Percentiles rank a stretch among this genome's conserved stretches.
phyloP scores from a whole-genome alignment of 2,113 vertebrate species.

The Phrynocephalus versicolor region DNA sequence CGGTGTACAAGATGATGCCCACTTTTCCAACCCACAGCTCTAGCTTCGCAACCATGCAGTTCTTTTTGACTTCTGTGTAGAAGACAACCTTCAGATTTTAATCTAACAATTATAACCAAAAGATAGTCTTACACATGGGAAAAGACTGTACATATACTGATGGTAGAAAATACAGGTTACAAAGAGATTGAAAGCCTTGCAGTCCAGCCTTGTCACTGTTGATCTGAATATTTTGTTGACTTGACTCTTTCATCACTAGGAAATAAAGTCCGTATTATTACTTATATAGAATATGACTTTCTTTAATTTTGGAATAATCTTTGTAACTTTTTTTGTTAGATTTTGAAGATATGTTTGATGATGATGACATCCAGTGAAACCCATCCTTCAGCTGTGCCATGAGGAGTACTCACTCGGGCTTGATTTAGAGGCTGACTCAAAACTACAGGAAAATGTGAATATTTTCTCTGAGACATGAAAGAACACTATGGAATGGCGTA shows the following conservation, averaged over 20 bases:
- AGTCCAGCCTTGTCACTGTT: background rate
- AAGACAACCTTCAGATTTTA: too few relatives aligned
- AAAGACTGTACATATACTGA: too few relatives aligned
- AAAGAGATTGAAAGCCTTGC: too few relatives aligned
- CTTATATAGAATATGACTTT: background rate
- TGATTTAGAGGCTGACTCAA: constrained; percentile 40
- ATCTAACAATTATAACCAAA: too few relatives aligned
- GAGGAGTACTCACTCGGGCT: constrained; percentile 41
- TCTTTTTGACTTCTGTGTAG: too few relatives aligned
- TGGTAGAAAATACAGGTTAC: too few relatives aligned
- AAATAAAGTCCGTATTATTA: background rate
- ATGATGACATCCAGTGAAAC: constrained; percentile 87
- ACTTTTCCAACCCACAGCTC: too few relatives aligned
- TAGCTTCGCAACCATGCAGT: too few relatives aligned
- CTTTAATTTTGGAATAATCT: constrained; percentile 15
- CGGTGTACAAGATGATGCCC: too few relatives aligned
- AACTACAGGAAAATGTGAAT: background rate
- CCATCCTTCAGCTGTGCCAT: background rate
- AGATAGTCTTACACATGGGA: too few relatives aligned
- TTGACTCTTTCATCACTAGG: background rate
- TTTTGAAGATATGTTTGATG: constrained; percentile 91
- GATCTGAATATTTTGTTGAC: background rate
- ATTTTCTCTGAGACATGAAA: constrained; percentile 18
- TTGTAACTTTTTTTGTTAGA: constrained; percentile 69
- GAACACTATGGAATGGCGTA: constrained; percentile 6